A percentile compares a stretch with the other conserved stretches of the same genome.
Evolutionary conservation across 2,888 invertebrate genomes (phyloP).

Genomic region (Ophraella communa): DNA sequence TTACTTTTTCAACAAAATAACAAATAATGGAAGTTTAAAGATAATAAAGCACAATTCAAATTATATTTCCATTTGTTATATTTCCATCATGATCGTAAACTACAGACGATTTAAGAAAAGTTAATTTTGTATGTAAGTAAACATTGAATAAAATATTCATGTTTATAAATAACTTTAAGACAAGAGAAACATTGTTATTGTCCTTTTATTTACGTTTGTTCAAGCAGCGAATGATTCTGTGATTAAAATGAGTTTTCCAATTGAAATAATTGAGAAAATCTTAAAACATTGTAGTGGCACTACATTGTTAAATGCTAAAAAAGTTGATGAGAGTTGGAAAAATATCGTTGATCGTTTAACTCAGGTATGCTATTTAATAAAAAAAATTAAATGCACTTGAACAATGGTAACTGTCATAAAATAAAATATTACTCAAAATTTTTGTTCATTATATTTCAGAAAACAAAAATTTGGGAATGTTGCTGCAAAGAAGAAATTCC

Average conservation of each 20-base stretch:
- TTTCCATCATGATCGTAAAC: neutral
- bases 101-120: neutral
- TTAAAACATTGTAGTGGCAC: slow-evolving; percentile 55
- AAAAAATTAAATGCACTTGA: neutral
- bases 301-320: slow-evolving; percentile 52
- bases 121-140: neutral
- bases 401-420: too few relatives aligned
- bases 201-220: slow-evolving; percentile 7
- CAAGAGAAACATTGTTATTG: slow-evolving; percentile 10
- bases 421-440: neutral
- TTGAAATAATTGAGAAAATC: slow-evolving; percentile 56
- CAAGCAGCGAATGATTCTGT: neutral
- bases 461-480: slow-evolving; percentile 54
- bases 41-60: neutral
- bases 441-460: slow-evolving; percentile 42
- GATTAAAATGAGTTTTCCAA: slow-evolving; percentile 50
- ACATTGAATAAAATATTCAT: neutral
- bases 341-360: slow-evolving; percentile 52
- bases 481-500: slow-evolving; percentile 56
- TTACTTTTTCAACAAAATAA: too few relatives aligned
- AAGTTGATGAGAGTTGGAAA: slow-evolving; percentile 48
- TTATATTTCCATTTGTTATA: neutral
- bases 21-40: neutral
- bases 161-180: slow-evolving; percentile 27
- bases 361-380: slow-evolving; percentile 44